Conservation (phyloP, 2,113 vertebrate genomes). For the Aptenodytes forsteri region DNA sequence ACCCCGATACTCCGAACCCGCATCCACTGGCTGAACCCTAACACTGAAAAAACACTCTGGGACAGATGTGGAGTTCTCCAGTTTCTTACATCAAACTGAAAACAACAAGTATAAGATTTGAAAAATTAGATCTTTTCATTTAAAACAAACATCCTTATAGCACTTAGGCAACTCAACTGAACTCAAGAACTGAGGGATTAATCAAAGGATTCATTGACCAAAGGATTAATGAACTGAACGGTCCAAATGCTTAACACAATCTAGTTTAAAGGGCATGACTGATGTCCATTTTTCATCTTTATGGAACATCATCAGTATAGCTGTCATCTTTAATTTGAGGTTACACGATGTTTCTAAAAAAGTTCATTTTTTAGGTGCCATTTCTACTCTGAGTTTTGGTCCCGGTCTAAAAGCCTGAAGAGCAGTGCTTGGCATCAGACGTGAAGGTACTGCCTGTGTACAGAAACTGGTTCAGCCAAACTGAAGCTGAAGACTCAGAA, state of each 20-base stretch:
- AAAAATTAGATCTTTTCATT: not conserved
- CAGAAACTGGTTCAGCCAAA: not conserved
- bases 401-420: not conserved
- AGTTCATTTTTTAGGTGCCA: not conserved
- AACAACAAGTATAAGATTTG: not conserved
- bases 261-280: not conserved
- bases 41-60: not conserved
- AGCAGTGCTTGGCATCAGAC: not conserved
- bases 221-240: not conserved
- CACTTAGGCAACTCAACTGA: not conserved
- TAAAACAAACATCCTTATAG: not conserved
- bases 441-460: fast-evolving
- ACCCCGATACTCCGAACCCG: fast-evolving
- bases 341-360: not conserved
- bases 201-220: not conserved
- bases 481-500: not conserved
- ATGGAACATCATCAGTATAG: not conserved
- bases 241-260: not conserved
- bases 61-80: not conserved
- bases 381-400: not conserved
- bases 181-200: not conserved
- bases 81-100: not conserved
- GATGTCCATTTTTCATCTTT: not conserved
- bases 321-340: not conserved
- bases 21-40: not conserved